A percentile compares a stretch with the other conserved stretches of the same genome.
phyloP scores from a whole-genome alignment of 2,113 vertebrate species.

The Anoplopoma fimbria region DNA sequence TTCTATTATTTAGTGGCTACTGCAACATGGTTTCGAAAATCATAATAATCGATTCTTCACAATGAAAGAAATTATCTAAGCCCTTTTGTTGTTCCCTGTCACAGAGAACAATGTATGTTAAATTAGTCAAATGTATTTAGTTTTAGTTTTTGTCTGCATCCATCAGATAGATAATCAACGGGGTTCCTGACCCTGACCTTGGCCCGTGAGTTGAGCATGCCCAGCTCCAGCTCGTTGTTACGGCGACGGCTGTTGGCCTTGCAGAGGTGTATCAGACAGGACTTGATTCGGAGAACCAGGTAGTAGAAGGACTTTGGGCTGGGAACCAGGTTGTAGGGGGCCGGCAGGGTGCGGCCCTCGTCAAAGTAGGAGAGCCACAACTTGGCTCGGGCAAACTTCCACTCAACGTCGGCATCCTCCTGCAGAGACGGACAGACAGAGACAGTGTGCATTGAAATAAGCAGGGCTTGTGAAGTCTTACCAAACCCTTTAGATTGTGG shows the following conservation, averaged over 20 bases:
- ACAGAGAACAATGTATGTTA: not conserved
- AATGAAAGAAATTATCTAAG: not conserved
- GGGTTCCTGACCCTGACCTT: conserved; percentile 81
- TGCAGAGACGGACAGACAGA: conserved; percentile 63
- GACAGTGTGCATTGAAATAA: not conserved
- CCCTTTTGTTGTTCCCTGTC: not conserved
- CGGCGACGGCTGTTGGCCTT: conserved; percentile 91
- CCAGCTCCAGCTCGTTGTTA: conserved; percentile 94
- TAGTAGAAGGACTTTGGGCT: conserved; percentile 99
- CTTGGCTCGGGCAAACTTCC: conserved; percentile 98
- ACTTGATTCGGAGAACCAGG: conserved; percentile 93
- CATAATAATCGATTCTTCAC: not conserved
- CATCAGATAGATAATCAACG: not conserved
- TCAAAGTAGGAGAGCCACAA: conserved; percentile 98
- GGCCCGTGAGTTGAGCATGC: conserved; percentile 92
- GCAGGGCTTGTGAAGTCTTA: too few species aligned
- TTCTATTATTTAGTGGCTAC: conserved; percentile 2
- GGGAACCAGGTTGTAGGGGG: conserved; percentile 96
- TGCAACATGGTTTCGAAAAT: not conserved
- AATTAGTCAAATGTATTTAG: too few species aligned
- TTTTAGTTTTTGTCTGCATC: too few species aligned
- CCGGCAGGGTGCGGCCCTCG: conserved; percentile 95
- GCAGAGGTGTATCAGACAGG: conserved; percentile 93
- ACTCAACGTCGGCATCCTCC: conserved; percentile 97
- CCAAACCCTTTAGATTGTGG: not conserved